Percentiles rank a stretch among this genome's conserved stretches.
Evolutionary conservation across 2,888 invertebrate genomes (phyloP).

Genomic region (Ischnus inquisitorius): DNA sequence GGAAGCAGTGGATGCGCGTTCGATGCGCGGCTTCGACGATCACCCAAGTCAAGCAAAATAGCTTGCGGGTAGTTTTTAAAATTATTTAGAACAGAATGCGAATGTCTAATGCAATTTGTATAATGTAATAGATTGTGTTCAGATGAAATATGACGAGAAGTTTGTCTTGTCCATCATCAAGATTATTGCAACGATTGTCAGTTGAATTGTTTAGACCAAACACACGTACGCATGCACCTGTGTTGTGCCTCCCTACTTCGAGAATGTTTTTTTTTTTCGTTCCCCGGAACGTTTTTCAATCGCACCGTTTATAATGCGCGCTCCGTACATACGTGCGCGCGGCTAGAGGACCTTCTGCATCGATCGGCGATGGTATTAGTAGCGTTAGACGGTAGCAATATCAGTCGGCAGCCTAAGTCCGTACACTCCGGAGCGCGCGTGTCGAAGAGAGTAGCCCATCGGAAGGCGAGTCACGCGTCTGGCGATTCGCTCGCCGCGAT

Average conservation of each 20-base stretch:
- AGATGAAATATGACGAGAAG: too few species aligned
- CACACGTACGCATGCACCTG: constrained; percentile 2
- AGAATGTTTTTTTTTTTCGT: neutral
- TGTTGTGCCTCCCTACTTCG: neutral
- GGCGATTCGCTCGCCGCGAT: constrained; percentile 66
- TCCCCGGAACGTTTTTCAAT: neutral
- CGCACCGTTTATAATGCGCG: constrained; percentile 17
- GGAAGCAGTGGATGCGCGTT: too few species aligned
- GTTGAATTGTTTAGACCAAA: neutral
- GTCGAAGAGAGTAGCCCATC: constrained; percentile 68
- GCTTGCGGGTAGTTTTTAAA: too few species aligned
- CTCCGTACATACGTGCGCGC: constrained; percentile 12
- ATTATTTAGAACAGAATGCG: neutral
- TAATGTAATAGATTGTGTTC: too few species aligned
- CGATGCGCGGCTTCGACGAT: too few species aligned
- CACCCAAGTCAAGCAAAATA: too few species aligned
- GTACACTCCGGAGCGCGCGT: constrained; percentile 19
- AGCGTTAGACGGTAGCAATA: neutral
- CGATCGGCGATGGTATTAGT: neutral
- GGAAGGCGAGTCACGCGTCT: constrained; percentile 78
- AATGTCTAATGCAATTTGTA: constrained; percentile 3
- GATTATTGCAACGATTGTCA: neutral
- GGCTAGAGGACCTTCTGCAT: constrained; percentile 10
- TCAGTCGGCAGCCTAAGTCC: constrained; percentile 2
- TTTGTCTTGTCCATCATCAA: neutral